These are phyloP conservation scores for Orthosia incerta DNA, from an alignment of 2,888 invertebrate genomes.

Conservation along the genomic window DNA sequence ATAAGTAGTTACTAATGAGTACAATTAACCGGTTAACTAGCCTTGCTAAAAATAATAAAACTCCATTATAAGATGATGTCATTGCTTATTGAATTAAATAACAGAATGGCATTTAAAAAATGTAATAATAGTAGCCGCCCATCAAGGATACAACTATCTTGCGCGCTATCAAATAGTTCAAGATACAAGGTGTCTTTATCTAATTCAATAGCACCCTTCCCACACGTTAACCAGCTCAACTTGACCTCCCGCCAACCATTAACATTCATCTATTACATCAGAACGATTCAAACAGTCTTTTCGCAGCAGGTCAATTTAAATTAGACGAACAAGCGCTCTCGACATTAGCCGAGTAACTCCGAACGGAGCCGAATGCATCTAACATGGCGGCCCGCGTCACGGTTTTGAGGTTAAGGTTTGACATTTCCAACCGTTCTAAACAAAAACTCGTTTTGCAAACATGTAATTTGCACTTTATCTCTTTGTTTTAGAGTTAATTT, in stretches of 20 bases:
- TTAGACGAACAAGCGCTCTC: constrained; percentile 71
- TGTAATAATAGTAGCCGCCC: constrained; percentile 64
- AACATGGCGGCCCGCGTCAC: constrained; percentile 87
- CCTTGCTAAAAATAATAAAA: constrained; percentile 14
- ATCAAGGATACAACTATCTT: constrained; percentile 71
- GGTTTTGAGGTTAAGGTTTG: constrained; percentile 91
- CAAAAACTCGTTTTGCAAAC: constrained; percentile 67
- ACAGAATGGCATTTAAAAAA: constrained; percentile 54
- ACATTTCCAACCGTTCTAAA: constrained; percentile 87
- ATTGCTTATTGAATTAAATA: constrained; percentile 41
- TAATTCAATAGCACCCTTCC: constrained; percentile 81
- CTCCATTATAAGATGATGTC: constrained; percentile 46
- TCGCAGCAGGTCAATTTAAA: constrained; percentile 71
- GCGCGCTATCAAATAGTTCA: constrained; percentile 80
- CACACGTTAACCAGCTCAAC: constrained; percentile 70
- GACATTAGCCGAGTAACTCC: constrained; percentile 75
- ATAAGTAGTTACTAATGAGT: constrained; percentile 18
- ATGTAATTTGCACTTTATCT: constrained; percentile 64
- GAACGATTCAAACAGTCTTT: constrained; percentile 45
- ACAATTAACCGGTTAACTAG: constrained; percentile 18
- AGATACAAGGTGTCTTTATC: constrained; percentile 84
- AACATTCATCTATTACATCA: constrained; percentile 55
- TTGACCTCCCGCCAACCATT: constrained; percentile 69
- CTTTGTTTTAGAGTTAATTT: constrained; percentile 72
- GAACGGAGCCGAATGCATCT: constrained; percentile 80